Evolutionary conservation across 2,797 vertebrate species (phyloP).

Genomic region (Argyrosomus regius): DNA sequence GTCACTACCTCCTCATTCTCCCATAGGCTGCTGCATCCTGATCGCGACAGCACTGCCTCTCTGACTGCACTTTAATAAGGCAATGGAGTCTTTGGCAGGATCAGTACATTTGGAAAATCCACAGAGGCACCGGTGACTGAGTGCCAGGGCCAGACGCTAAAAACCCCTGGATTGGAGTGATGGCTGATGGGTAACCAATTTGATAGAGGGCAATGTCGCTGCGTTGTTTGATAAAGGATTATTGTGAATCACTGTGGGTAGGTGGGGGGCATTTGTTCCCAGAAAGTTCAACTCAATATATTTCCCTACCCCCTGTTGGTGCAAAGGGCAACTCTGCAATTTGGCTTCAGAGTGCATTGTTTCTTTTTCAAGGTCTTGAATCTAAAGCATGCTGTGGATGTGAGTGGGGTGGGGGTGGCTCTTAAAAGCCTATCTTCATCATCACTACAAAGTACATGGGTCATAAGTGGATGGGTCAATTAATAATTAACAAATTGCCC

Average conservation of each 20-base stretch:
- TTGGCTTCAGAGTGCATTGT: conserved; percentile 55
- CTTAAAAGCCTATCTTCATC: conserved; percentile 59
- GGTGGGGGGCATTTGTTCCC: conserved; percentile 43
- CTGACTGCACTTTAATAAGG: conserved; percentile 79
- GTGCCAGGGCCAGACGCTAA: conserved; percentile 55
- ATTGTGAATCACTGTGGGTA: conserved; percentile 48
- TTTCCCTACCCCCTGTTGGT: conserved; percentile 48
- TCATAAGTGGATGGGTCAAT: conserved; percentile 66
- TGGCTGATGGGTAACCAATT: conserved; percentile 72
- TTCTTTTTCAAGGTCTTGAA: conserved; percentile 56
- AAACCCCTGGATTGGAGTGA: conserved; percentile 57
- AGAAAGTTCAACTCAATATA: conserved; percentile 58
- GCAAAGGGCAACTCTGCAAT: conserved; percentile 58
- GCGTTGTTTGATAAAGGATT: conserved; percentile 59
- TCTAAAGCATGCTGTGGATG: conserved; percentile 35
- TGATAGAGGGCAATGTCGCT: conserved; percentile 65
- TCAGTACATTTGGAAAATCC: conserved; percentile 70
- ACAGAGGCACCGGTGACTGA: conserved; percentile 70
- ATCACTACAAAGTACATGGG: conserved; percentile 42
- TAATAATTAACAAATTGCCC: conserved; percentile 77
- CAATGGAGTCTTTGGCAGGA: conserved; percentile 83
- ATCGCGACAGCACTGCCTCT: conserved; percentile 30
- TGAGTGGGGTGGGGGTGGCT: not conserved
- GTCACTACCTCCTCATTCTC: conserved; percentile 58
- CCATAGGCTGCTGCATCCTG: conserved; percentile 32